phyloP scores from a whole-genome alignment of 1,140 invertebrate genomes.

The Ylistrum balloti region DNA sequence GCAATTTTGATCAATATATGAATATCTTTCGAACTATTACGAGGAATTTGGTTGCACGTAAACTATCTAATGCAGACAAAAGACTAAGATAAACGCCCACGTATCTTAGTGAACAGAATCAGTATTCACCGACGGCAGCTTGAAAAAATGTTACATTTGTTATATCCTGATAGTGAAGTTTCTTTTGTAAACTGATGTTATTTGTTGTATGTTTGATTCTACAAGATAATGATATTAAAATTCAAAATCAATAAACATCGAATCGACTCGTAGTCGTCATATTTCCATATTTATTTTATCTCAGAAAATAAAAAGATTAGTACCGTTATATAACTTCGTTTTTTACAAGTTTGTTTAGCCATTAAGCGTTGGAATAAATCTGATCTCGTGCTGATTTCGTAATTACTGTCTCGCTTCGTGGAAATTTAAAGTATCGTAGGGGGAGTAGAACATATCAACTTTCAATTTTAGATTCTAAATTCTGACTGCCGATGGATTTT shows the following conservation, averaged over 20 bases:
- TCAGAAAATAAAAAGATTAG: not conserved
- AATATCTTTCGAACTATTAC: too few species aligned
- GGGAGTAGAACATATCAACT: not conserved
- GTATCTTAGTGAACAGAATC: too few species aligned
- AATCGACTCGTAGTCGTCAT: not conserved
- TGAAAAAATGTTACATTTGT: not conserved
- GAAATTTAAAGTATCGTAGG: not conserved
- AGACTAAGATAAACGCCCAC: too few species aligned
- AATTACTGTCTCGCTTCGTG: not conserved
- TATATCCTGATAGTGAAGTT: not conserved
- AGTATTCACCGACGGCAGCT: not conserved
- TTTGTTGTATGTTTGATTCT: not conserved
- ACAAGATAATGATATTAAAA: not conserved
- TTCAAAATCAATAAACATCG: not conserved
- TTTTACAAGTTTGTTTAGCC: not conserved
- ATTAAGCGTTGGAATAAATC: not conserved
- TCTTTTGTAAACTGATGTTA: not conserved
- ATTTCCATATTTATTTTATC: conserved; percentile 11
- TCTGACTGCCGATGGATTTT: not conserved
- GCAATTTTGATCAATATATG: too few species aligned
- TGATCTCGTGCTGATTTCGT: not conserved
- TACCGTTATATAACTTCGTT: not conserved
- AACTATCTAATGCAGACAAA: too few species aligned
- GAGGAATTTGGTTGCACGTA: too few species aligned
- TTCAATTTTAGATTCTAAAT: not conserved